phyloP scores from a whole-genome alignment of 2,888 invertebrate genomes.

The Caenorhabditis japonica region DNA sequence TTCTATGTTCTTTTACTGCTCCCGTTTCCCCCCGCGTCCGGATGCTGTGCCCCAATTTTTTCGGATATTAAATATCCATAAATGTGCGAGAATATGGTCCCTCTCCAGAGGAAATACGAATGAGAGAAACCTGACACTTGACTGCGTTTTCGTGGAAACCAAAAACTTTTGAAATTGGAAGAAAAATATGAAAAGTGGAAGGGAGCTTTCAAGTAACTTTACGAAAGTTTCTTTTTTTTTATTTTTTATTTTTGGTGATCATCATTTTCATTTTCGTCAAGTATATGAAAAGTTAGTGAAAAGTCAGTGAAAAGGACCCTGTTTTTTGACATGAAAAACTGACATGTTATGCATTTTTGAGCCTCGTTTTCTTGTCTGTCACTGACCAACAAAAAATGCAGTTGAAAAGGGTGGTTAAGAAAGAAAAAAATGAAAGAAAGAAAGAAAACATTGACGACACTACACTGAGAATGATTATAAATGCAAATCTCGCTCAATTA shows the following conservation, averaged over 20 bases:
- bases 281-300: conserved; percentile 1
- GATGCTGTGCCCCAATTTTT: conserved; percentile 24
- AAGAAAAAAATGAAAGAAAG: conserved; percentile 5
- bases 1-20: conserved; percentile 8
- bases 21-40: conserved; percentile 2
- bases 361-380: conserved; percentile 15
- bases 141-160: conserved; percentile 12
- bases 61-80: conserved; percentile 26
- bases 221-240: neutral
- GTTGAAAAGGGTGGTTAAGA: conserved; percentile 4
- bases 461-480: conserved; percentile 16
- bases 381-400: conserved; percentile 22
- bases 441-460: conserved; percentile 16
- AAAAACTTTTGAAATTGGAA: conserved; percentile 17
- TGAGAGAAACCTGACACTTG: conserved; percentile 11
- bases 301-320: conserved; percentile 1
- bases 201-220: neutral
- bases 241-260: neutral
- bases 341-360: conserved; percentile 47
- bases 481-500: conserved; percentile 39
- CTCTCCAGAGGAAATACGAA: no score
- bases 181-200: conserved; percentile 1
- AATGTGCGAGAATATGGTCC: conserved; percentile 38
- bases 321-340: conserved; percentile 42
- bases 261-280: neutral